These are phyloP conservation scores for Caranx melampygus DNA, from an alignment of 2,113 vertebrate genomes.

Conservation along the genomic window DNA sequence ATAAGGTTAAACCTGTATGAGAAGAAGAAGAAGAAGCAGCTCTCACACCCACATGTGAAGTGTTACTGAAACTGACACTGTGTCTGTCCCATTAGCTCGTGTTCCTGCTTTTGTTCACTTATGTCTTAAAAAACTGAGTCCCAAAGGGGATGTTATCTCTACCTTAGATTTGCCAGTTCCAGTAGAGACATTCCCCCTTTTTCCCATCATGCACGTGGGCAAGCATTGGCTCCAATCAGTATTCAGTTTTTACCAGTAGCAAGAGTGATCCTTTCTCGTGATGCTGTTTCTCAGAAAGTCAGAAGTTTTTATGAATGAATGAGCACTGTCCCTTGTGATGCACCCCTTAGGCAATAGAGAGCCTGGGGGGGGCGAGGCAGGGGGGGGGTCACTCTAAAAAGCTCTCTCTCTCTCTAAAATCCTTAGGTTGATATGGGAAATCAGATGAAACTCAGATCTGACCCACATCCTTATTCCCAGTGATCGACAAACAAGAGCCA, in stretches of 20 bases:
- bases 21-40: not conserved
- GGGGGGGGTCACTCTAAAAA: too few relatives aligned
- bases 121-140: not conserved
- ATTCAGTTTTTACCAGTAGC: constrained; percentile 6
- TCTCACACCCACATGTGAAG: constrained; percentile 15
- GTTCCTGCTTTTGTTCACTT: constrained; percentile 30
- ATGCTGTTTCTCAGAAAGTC: not conserved
- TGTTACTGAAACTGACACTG: constrained; percentile 36
- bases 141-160: constrained; percentile 2
- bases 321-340: too few relatives aligned
- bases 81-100: not conserved
- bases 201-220: not conserved
- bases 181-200: not conserved
- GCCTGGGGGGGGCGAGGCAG: too few relatives aligned
- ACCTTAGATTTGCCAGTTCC: constrained; percentile 11
- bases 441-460: not conserved
- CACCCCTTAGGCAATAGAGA: not conserved
- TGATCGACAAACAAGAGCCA: not conserved
- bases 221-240: not conserved
- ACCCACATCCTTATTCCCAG: not conserved
- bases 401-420: not conserved
- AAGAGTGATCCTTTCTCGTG: constrained; percentile 3
- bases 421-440: not conserved
- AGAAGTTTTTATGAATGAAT: too few relatives aligned
- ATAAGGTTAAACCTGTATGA: constrained; percentile 27